phyloP scores from a whole-genome alignment of 2,797 vertebrate genomes.

The Pseudotriccus pelzelni region DNA sequence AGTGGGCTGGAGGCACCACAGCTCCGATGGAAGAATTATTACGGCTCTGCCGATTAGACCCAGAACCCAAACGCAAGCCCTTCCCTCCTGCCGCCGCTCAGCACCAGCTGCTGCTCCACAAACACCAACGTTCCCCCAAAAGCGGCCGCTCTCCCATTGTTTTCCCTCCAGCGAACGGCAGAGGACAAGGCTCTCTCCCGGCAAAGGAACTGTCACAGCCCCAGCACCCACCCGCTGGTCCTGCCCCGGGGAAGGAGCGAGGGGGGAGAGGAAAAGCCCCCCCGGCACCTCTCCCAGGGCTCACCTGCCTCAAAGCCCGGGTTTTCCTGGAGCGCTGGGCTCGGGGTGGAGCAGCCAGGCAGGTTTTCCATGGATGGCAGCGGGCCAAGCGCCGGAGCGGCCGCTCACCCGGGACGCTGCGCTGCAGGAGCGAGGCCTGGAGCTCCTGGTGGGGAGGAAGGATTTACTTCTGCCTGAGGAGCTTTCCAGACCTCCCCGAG shows the following conservation, averaged over 20 bases:
- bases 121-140: neutral
- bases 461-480: constrained; percentile 5
- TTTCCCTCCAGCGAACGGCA: neutral
- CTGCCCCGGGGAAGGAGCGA: neutral
- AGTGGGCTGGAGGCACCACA: neutral
- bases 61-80: neutral
- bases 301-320: neutral
- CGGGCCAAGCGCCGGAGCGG: neutral
- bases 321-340: neutral
- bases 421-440: neutral
- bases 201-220: neutral
- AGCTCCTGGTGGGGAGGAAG: constrained; percentile 9
- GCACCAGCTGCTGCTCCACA: constrained; percentile 8
- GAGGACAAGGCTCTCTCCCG: neutral
- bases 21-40: constrained; percentile 12
- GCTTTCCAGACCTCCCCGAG: constrained; percentile 16
- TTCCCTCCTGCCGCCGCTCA: neutral
- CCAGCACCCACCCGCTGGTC: neutral
- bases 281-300: neutral
- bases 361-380: neutral
- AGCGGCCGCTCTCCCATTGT: neutral
- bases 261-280: neutral
- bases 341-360: neutral
- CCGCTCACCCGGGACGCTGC: neutral
- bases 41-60: constrained; percentile 29